Base-by-base conservation (phyloP, 1,140 invertebrate species). In the Rhyzopertha dominica region DNA sequence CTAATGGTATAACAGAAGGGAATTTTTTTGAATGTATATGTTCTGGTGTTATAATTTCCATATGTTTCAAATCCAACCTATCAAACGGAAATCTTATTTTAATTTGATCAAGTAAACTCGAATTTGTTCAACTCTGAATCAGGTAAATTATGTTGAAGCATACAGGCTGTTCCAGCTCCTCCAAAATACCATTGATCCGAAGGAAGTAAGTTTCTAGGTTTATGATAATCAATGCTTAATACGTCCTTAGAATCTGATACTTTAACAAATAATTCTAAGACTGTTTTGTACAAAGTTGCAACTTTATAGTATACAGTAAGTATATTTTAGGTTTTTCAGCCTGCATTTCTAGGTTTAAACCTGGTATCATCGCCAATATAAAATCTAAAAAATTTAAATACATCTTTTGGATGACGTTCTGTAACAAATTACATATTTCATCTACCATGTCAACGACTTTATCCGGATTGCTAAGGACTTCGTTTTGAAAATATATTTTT, bases 401-500 rank as follows among this genome's bases (percentile, higher is more conserved):
- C 41, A 46, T 49, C 47, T 22, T 39, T 29, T 46, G 52, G 34
- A 35, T 29, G 17, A 28, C 31, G 28, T 56, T 39, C 26, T 25
- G 38, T 9, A 36, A 17, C n/a, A 13, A 5, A 14, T 12, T 44
- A 19, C 43, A 44, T 36, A 49, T 44, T n/a, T n/a, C 37, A 36
- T 49, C 22, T 28, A 34, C 29, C 17, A 42, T 8, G 4, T 36
- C n/a, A 26, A 46, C 5, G 12, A 22, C 24, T 26, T 26, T n/a
- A 8, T n/a, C 7, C 24, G 7, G 2, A 19, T 59, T 53, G 14
- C n/a, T 39, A 17, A 39, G 18, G 9, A 56, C 49, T 8, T 52
- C 48, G 41, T 26, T 34, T 49, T 48, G 44, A 42, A 65, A 69
- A 61, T 58, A 67, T 23, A 66, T 49, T 44, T 45, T 59, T 43